A percentile compares a stretch with the other conserved stretches of the same genome.
Conservation (phyloP, 2,797 vertebrate genomes). For the Halcyon badia region DNA sequence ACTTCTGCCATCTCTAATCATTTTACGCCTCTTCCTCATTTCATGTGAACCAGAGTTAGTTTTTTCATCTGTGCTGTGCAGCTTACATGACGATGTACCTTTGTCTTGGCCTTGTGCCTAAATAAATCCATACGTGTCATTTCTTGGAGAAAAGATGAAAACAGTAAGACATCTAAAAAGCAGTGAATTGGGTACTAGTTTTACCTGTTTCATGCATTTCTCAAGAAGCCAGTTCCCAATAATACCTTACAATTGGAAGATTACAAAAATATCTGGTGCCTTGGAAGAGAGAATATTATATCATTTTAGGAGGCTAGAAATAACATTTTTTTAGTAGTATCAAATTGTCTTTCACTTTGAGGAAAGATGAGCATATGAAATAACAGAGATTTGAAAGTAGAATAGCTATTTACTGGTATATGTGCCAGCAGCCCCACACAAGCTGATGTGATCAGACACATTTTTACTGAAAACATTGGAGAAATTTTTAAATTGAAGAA, state of each 20-base stretch:
- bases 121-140: background rate
- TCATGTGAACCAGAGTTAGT: background rate
- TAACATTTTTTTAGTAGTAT: background rate
- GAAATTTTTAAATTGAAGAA: background rate
- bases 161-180: background rate
- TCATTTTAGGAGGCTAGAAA: background rate
- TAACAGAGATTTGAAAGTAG: background rate
- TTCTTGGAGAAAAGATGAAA: background rate
- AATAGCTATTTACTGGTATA: background rate
- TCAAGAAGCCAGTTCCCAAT: background rate
- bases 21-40: background rate
- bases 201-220: accelerated
- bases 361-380: background rate
- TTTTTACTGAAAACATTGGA: background rate
- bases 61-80: background rate
- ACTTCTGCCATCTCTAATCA: background rate
- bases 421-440: background rate
- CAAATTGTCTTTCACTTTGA: background rate
- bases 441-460: background rate
- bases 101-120: background rate
- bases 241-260: background rate
- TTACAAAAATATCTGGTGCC: background rate
- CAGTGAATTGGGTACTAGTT: background rate
- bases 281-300: background rate
- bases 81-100: background rate